Conservation (phyloP, 1,140 invertebrate species). For the Monomorium pharaonis region DNA sequence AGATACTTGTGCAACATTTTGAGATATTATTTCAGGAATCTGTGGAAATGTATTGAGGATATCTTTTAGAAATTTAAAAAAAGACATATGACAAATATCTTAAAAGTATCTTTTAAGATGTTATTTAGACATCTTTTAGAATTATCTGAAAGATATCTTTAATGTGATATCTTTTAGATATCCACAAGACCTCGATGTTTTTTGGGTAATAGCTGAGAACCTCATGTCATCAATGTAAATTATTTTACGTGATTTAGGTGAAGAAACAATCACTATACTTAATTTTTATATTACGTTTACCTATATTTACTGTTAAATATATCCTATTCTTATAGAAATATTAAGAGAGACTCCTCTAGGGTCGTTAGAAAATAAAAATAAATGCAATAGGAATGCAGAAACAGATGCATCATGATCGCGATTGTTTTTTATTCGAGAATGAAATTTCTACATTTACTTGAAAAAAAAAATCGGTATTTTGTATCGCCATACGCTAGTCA, state of each 20-base stretch:
- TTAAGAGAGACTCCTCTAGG: conserved; percentile 68
- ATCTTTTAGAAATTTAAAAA: too few relatives aligned
- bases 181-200: too few relatives aligned
- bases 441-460: conserved; percentile 33
- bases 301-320: conserved; percentile 81
- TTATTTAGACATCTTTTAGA: too few relatives aligned
- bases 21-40: too few relatives aligned
- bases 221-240: conserved; percentile 78
- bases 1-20: too few relatives aligned
- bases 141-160: too few relatives aligned
- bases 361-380: conserved; percentile 57
- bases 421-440: conserved; percentile 32
- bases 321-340: conserved; percentile 81
- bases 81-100: too few relatives aligned
- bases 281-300: conserved; percentile 80
- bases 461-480: conserved; percentile 55
- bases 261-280: conserved; percentile 80
- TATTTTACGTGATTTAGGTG: conserved; percentile 77
- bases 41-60: too few relatives aligned
- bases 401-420: conserved; percentile 46
- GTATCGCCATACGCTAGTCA: conserved; percentile 68
- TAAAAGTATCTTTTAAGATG: too few relatives aligned
- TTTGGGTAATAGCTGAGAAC: conserved; percentile 76
- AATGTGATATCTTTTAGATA: too few relatives aligned
- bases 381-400: conserved; percentile 54